A percentile compares a stretch with the other conserved stretches of the same genome.
Conservation (phyloP, 2,113 vertebrate genomes). For the Entelurus aequoreus region DNA sequence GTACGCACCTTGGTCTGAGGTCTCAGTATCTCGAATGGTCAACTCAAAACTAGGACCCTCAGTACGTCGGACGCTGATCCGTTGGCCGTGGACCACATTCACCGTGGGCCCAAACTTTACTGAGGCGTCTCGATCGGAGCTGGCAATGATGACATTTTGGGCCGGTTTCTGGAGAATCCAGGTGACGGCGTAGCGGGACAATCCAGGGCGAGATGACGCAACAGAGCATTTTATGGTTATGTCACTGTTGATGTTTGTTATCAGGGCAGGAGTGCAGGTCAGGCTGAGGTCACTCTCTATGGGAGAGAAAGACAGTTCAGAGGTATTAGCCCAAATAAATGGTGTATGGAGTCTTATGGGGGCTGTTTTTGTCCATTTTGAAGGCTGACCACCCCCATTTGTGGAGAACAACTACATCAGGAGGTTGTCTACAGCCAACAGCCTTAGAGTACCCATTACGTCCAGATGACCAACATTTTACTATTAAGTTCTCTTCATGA, state of each 20-base stretch:
- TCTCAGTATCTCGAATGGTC: constrained; percentile 40
- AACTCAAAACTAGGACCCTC: constrained; percentile 54
- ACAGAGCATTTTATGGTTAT: constrained; percentile 56
- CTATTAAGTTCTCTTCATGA: too few species aligned
- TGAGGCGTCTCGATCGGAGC: constrained; percentile 44
- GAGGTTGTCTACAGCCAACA: too few species aligned
- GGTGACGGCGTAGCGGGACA: constrained; percentile 57
- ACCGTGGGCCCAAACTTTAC: constrained; percentile 29
- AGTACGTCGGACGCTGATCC: constrained; percentile 45
- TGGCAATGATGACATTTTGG: constrained; percentile 40
- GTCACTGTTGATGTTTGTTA: constrained; percentile 29
- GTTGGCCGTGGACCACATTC: constrained; percentile 16
- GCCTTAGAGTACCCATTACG: too few species aligned
- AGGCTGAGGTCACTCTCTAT: constrained; percentile 56
- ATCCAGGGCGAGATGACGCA: not conserved
- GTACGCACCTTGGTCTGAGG: constrained; percentile 61
- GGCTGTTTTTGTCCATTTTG: not conserved
- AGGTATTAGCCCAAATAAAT: not conserved
- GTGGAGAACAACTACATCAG: too few species aligned
- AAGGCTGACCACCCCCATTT: not conserved
- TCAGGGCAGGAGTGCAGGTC: not conserved
- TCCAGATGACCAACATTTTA: too few species aligned
- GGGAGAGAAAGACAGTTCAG: constrained; percentile 16
- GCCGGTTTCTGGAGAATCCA: constrained; percentile 48
- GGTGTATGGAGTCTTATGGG: not conserved